A percentile compares a stretch with the other conserved stretches of the same genome.
Conservation (phyloP, 1,140 invertebrate species). For the Lamellibrachia luymesi region DNA sequence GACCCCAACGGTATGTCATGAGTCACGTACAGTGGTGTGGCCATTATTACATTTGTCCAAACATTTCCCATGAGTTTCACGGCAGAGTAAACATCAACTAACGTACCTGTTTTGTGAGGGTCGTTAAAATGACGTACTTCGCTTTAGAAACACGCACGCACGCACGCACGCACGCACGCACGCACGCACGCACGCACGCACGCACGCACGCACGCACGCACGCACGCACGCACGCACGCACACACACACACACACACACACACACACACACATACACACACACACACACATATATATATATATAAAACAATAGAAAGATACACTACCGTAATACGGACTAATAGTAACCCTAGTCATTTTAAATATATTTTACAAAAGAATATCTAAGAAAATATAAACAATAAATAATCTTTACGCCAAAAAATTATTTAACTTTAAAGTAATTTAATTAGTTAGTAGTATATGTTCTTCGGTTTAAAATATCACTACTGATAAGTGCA, state of each 20-base stretch:
- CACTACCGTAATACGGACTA: too few species aligned
- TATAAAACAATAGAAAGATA: neutral
- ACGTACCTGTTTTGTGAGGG: neutral
- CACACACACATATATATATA: neutral
- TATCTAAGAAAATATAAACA: neutral
- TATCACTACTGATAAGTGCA: neutral
- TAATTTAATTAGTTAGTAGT: neutral
- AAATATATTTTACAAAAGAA: too few species aligned
- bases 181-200: neutral
- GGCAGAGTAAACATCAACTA: neutral
- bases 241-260: too few species aligned
- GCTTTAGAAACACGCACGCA: neutral
- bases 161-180: neutral
- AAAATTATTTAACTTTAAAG: too few species aligned
- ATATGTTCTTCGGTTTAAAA: neutral
- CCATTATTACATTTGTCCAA: neutral
- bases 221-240: too few species aligned
- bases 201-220: too few species aligned
- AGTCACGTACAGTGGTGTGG: neutral
- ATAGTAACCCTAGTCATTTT: too few species aligned
- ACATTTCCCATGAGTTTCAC: neutral
- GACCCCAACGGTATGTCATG: neutral
- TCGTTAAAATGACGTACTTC: neutral
- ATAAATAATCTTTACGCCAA: neutral
- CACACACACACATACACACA: too few species aligned